Percentiles rank a stretch among this genome's conserved stretches.
phyloP scores from a whole-genome alignment of 1,140 invertebrate species.

The Penaeus japonicus region DNA sequence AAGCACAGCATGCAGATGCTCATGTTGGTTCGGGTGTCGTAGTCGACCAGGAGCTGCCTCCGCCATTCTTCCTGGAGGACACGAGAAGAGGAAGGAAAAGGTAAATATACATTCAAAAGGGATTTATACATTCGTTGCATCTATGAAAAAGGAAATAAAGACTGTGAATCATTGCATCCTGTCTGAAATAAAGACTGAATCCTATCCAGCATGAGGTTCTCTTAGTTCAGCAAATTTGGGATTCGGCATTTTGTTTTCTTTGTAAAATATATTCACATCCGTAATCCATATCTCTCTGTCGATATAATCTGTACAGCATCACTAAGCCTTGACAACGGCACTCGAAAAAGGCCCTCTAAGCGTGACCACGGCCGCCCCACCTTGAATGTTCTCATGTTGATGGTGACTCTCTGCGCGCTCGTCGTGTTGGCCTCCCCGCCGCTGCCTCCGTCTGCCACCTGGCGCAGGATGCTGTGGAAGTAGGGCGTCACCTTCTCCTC shows the following conservation, averaged over 20 bases:
- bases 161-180: too few relatives aligned
- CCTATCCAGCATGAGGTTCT: too few relatives aligned
- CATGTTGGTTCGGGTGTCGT: constrained; percentile 58
- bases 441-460: constrained; percentile 38
- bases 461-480: constrained; percentile 41
- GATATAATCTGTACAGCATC: too few relatives aligned
- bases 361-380: not conserved
- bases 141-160: too few relatives aligned
- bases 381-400: constrained; percentile 59
- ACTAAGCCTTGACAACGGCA: too few relatives aligned
- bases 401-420: constrained; percentile 55
- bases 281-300: too few relatives aligned
- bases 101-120: too few relatives aligned
- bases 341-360: not conserved
- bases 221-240: too few relatives aligned
- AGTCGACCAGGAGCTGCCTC: constrained; percentile 56
- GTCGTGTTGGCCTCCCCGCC: constrained; percentile 37
- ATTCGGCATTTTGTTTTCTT: too few relatives aligned
- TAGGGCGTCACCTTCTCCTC: constrained; percentile 46
- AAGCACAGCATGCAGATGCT: constrained; percentile 59
- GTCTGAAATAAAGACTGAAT: too few relatives aligned
- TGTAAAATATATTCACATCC: too few relatives aligned
- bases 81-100: not conserved
- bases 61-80: constrained; percentile 55
- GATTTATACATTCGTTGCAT: too few relatives aligned